Conservation (phyloP, 1,140 invertebrate species). For the Papilio xuthus region DNA sequence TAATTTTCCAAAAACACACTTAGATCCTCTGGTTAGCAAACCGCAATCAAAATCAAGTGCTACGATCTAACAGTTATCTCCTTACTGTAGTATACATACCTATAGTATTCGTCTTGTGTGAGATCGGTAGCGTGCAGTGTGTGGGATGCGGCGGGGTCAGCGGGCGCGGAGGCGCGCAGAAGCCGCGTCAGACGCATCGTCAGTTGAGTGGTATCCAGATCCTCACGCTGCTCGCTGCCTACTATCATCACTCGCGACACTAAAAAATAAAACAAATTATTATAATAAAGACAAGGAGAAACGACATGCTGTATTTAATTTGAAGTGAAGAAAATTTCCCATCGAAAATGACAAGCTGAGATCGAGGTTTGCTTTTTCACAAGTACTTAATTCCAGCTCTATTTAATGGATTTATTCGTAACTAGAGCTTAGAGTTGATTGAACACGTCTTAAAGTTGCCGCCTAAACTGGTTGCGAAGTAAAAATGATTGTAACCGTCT, state of each 20-base stretch:
- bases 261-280: constrained; percentile 52
- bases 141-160: constrained; percentile 67
- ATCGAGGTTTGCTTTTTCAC: background rate
- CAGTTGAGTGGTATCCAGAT: constrained; percentile 85
- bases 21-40: no score
- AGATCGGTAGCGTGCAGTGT: constrained; percentile 64
- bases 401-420: background rate
- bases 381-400: constrained; percentile 7
- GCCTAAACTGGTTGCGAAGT: constrained; percentile 14
- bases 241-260: constrained; percentile 87
- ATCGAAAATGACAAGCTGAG: background rate
- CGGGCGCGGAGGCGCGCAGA: constrained; percentile 81
- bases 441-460: constrained; percentile 19
- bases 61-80: no score
- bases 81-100: constrained; percentile 45
- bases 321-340: no score
- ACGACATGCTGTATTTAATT: no score
- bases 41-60: no score
- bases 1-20: no score
- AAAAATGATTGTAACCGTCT: background rate
- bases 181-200: constrained; percentile 86
- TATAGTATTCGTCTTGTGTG: constrained; percentile 60
- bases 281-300: background rate
- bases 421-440: constrained; percentile 1
- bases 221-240: constrained; percentile 83